Evolutionary conservation across 2,113 vertebrate genomes (phyloP).

Genomic region (Dunckerocampus dactyliophorus): DNA sequence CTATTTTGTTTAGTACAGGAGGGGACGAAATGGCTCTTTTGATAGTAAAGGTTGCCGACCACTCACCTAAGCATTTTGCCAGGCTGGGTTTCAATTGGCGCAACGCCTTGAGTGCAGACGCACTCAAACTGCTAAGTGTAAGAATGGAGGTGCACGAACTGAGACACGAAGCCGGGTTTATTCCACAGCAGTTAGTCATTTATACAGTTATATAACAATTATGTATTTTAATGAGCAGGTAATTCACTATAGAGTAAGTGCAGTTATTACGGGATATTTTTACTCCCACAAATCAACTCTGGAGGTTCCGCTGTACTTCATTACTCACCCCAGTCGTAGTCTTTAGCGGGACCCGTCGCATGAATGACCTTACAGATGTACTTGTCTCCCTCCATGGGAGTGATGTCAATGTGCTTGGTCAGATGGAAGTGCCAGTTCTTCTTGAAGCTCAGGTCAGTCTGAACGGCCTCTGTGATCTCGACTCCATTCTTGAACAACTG

Average conservation of each 20-base stretch:
- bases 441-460: conserved; percentile 79
- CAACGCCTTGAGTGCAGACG: not conserved
- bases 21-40: too few relatives aligned
- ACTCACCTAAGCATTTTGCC: too few relatives aligned
- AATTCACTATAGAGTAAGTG: not conserved
- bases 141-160: too few relatives aligned
- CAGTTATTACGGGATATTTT: not conserved
- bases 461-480: accelerated
- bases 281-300: not conserved
- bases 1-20: too few relatives aligned
- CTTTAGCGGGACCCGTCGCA: accelerated
- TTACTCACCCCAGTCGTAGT: conserved; percentile 70
- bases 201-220: not conserved
- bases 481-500: conserved; percentile 30
- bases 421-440: conserved; percentile 80
- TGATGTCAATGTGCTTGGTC: conserved; percentile 48
- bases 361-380: conserved; percentile 71
- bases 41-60: too few relatives aligned
- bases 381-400: accelerated
- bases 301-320: not conserved
- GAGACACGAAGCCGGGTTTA: too few relatives aligned
- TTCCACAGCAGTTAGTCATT: not conserved
- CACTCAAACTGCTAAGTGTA: too few relatives aligned
- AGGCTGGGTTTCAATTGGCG: too few relatives aligned
- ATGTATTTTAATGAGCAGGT: not conserved